Evolutionary conservation across 2,797 vertebrate species (phyloP).

Genomic region (Anguilla pacifica): DNA sequence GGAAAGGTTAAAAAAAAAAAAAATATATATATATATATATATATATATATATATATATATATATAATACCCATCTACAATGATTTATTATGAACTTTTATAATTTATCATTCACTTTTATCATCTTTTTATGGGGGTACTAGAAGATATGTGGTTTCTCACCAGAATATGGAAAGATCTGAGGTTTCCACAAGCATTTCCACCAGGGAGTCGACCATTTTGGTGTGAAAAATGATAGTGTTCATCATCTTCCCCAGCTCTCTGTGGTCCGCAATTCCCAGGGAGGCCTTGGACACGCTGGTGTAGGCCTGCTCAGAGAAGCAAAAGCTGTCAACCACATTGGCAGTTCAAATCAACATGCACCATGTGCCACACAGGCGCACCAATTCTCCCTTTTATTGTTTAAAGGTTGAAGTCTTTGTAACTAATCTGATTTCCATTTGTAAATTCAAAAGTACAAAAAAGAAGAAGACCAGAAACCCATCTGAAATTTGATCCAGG

Average conservation of each 20-base stretch:
- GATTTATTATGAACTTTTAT: background rate
- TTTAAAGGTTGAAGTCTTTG: background rate
- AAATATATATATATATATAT: too few relatives aligned
- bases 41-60: too few relatives aligned
- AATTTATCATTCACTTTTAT: slow-evolving; percentile 43
- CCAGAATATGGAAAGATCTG: slow-evolving; percentile 98
- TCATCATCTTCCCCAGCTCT: slow-evolving; percentile 99
- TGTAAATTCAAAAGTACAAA: slow-evolving; percentile 29
- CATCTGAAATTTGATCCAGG: slow-evolving; percentile 40
- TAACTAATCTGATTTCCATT: slow-evolving; percentile 26
- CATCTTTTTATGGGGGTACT: background rate
- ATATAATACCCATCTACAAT: background rate
- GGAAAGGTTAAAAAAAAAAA: too few relatives aligned
- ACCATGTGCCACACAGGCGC: background rate
- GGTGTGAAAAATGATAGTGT: slow-evolving; percentile 99
- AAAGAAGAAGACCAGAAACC: slow-evolving; percentile 27
- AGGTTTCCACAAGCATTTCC: slow-evolving; percentile 99
- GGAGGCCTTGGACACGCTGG: slow-evolving; percentile 86
- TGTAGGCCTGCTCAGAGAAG: slow-evolving; percentile 82
- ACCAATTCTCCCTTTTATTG: background rate
- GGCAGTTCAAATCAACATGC: background rate
- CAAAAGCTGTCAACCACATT: background rate
- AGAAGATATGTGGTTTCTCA: slow-evolving; percentile 55
- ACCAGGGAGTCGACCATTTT: slow-evolving; percentile 99
- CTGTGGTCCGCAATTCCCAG: slow-evolving; percentile 92